A percentile compares a stretch with the other conserved stretches of the same genome.
Evolutionary conservation across 2,113 vertebrate genomes (phyloP).

Genomic region (Leptobrachium leishanense): DNA sequence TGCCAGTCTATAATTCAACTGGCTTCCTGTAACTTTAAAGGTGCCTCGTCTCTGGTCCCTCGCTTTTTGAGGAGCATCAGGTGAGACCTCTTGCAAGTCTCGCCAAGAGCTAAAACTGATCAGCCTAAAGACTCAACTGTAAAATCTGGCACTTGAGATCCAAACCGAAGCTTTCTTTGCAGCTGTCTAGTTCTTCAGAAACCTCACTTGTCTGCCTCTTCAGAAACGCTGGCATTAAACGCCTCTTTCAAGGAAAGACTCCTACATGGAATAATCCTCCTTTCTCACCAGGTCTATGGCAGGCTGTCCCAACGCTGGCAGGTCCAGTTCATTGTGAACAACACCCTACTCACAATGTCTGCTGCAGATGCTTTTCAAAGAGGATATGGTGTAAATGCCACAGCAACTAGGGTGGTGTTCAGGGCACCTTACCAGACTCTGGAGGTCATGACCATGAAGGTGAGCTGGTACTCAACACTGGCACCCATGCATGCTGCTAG

Average conservation of each 20-base stretch:
- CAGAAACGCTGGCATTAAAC: too few relatives aligned
- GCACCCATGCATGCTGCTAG: background rate
- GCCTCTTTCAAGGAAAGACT: too few relatives aligned
- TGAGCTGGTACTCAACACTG: background rate
- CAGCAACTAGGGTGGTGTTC: conserved; percentile 49
- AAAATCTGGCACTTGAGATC: too few relatives aligned
- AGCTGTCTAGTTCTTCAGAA: background rate
- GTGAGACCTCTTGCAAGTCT: too few relatives aligned
- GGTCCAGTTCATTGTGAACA: conserved; percentile 36
- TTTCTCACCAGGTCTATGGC: conserved; percentile 12
- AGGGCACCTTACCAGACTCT: conserved; percentile 44
- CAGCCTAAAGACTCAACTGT: too few relatives aligned
- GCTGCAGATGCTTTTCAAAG: conserved; percentile 22
- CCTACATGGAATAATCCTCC: background rate
- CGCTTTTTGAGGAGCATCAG: too few relatives aligned
- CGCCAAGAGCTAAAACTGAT: too few relatives aligned
- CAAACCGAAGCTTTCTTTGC: too few relatives aligned
- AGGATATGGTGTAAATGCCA: conserved; percentile 50
- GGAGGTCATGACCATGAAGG: conserved; percentile 29
- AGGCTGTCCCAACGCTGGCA: conserved; percentile 44
- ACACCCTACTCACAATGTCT: background rate
- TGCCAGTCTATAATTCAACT: too few relatives aligned
- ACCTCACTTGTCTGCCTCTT: background rate
- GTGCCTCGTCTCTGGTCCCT: too few relatives aligned
- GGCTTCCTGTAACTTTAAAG: too few relatives aligned